Base-by-base conservation (phyloP, 1,140 invertebrate species). In the Scaptomyza graminum region DNA sequence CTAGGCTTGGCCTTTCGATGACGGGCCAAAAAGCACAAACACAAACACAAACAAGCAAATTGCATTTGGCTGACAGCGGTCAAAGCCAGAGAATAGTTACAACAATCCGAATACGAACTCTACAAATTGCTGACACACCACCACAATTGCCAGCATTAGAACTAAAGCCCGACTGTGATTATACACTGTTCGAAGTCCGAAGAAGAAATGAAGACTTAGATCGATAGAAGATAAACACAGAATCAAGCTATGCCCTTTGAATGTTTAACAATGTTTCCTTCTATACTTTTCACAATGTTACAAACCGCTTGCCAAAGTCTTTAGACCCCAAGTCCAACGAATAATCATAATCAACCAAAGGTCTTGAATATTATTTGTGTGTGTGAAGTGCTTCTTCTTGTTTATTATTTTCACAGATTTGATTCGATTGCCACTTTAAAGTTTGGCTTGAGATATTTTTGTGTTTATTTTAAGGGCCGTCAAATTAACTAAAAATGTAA, bases 401-500 rank as follows among this genome's bases (percentile, higher is more conserved):
- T 39, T 39, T 39, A n/a, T 39, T 39, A 1, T n/a, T 57, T 54
- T 68, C 56, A 68, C 57, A 68, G 65, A 37, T 68, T 60, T 39
- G 22, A 50, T 67, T 46, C 41, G 66, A 62, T 69, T 37, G 57
- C 66, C 66, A 62, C 59, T 69, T 62, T 39, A 69, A n/a, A 59
- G 15, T 13, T 41, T 62, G 31, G 18, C 51, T 61, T 46, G 34
- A 22, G 2, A 22, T 22, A 22, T 22, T 28, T 61, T 54, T n/a
- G n/a, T n/a, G 31, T 31, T 15, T 67, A 74, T 7, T 31, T 31
- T 31, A 31, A 7, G 28, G 28, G 28, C 28, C 28, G 82, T 84
- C 81, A 84, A 85, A 80, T 84, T 87, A 85, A 79, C 82, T 74
- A 87, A 85, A 75, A 43, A 83, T 72, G 83, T 52, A 44, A 22